phyloP scores from a whole-genome alignment of 2,113 vertebrate species.

The Pedionomus torquatus region DNA sequence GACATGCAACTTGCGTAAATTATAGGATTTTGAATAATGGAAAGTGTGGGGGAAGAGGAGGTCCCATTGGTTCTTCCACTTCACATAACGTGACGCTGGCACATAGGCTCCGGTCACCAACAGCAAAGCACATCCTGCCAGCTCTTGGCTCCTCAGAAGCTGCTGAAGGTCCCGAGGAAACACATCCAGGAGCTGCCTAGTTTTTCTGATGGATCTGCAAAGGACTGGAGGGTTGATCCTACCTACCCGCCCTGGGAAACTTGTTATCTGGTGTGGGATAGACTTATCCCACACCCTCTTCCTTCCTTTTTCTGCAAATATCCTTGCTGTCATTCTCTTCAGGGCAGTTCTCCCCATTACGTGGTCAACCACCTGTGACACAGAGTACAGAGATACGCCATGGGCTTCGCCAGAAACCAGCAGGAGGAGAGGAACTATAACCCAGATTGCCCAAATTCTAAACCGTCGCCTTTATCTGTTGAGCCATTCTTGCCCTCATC shows the following conservation, averaged over 20 bases:
- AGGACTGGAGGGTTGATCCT: not conserved
- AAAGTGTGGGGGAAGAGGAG: not conserved
- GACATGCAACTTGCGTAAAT: conserved; percentile 5
- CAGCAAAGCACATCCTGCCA: not conserved
- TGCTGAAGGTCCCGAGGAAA: not conserved
- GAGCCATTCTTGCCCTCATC: conserved; percentile 17
- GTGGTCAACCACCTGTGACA: not conserved
- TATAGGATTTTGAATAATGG: not conserved
- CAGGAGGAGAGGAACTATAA: not conserved
- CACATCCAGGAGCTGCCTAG: not conserved
- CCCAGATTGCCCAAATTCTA: not conserved
- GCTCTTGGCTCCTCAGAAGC: not conserved
- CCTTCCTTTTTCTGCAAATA: not conserved
- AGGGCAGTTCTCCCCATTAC: not conserved
- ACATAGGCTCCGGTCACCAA: not conserved
- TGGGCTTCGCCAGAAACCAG: not conserved
- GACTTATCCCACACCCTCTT: not conserved
- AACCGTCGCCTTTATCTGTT: not conserved
- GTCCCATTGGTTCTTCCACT: not conserved
- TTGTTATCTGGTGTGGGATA: not conserved
- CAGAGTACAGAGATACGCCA: not conserved
- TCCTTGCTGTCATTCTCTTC: not conserved
- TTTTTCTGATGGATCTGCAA: not conserved
- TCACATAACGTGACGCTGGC: not conserved
- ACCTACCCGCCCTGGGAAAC: rapidly evolving